Evolutionary conservation across 64 coral and sea anemone genomes (phyloP).

Genomic region (Montipora capricornis): DNA sequence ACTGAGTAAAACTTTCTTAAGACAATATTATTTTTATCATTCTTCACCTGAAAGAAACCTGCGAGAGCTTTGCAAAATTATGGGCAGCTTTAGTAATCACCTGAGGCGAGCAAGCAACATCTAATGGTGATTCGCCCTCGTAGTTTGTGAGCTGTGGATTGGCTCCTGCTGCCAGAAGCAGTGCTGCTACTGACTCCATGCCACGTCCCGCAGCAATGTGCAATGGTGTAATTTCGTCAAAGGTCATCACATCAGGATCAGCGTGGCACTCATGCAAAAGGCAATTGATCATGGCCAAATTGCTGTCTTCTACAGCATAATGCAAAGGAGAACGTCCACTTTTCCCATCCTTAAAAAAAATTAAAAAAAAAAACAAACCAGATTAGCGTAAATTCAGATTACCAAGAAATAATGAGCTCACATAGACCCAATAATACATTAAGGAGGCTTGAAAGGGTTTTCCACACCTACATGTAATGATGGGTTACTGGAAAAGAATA

Average conservation of each 20-base stretch:
- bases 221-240: constrained; percentile 81
- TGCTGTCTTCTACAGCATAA: constrained; percentile 81
- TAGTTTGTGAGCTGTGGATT: constrained; percentile 67
- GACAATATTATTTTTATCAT: not conserved
- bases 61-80: constrained; percentile 3
- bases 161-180: constrained; percentile 88
- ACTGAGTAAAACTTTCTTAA: not conserved
- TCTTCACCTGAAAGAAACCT: constrained; percentile 35
- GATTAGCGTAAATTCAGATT: not conserved
- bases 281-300: constrained; percentile 82
- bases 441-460: too few relatives aligned
- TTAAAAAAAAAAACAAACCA: not conserved
- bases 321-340: constrained; percentile 88
- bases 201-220: constrained; percentile 91
- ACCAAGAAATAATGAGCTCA: not conserved
- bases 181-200: constrained; percentile 65
- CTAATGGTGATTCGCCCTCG: constrained; percentile 72
- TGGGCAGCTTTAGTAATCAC: constrained; percentile 50
- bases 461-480: too few relatives aligned
- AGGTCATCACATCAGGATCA: constrained; percentile 67
- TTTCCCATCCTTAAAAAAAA: constrained; percentile 75
- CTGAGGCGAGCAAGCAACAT: constrained; percentile 56
- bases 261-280: constrained; percentile 80
- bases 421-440: not conserved
- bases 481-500: too few relatives aligned